Conservation (phyloP, 2,113 vertebrate genomes). For the Bagarius yarrelli region DNA sequence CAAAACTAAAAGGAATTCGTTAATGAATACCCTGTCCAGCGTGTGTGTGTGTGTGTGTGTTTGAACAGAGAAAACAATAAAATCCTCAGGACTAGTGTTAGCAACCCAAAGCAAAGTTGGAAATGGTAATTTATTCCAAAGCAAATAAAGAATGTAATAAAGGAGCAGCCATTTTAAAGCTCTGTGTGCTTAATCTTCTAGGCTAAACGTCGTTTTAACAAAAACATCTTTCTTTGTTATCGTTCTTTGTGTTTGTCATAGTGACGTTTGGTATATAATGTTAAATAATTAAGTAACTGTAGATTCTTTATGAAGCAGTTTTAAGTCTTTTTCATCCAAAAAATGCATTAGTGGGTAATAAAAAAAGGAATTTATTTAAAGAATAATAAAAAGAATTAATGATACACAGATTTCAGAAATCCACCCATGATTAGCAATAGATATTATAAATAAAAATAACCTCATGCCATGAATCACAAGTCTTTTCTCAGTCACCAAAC, state of each 20-base stretch:
- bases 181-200: background rate
- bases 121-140: background rate
- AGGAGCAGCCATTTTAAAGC: background rate
- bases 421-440: background rate
- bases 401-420: background rate
- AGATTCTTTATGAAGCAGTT: background rate
- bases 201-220: background rate
- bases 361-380: background rate
- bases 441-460: background rate
- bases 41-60: background rate
- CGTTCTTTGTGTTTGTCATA: background rate
- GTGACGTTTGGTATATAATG: background rate
- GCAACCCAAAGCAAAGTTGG: background rate
- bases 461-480: background rate
- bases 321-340: background rate
- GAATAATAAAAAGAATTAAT: background rate
- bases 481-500: conserved; percentile 81
- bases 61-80: background rate
- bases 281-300: background rate
- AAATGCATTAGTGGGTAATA: background rate
- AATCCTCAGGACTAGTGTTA: background rate
- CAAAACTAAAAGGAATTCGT: background rate
- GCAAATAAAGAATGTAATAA: background rate
- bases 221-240: background rate
- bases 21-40: background rate